These are phyloP conservation scores for Deilephila elpenor DNA, from an alignment of 2,888 invertebrate species.

Conservation along the genomic window DNA sequence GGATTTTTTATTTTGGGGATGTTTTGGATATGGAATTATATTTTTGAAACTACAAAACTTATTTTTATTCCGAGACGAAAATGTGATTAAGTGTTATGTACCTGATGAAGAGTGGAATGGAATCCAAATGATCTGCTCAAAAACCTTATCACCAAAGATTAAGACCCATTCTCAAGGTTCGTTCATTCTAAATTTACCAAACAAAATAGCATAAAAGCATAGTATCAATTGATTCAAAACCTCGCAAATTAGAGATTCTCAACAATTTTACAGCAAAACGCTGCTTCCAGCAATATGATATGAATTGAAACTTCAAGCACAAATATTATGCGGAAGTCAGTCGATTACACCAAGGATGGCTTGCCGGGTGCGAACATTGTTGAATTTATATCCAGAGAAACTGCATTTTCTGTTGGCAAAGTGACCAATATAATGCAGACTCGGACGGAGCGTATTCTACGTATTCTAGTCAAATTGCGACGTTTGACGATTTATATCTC, in stretches of 20 bases:
- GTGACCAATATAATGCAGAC: conserved; percentile 21
- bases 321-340: conserved; percentile 21
- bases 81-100: too few relatives aligned
- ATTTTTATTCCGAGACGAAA: too few relatives aligned
- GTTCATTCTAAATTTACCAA: too few relatives aligned
- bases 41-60: too few relatives aligned
- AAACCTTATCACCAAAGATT: too few relatives aligned
- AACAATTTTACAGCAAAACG: neutral
- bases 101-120: too few relatives aligned
- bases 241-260: neutral
- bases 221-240: too few relatives aligned
- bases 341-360: conserved; percentile 15
- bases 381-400: conserved; percentile 23
- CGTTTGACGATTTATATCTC: conserved; percentile 18
- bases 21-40: neutral
- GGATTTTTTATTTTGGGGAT: neutral
- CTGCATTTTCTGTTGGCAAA: conserved; percentile 25
- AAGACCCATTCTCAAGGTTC: too few relatives aligned
- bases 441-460: conserved; percentile 23
- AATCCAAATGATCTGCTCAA: too few relatives aligned
- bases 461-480: conserved; percentile 24
- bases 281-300: conserved; percentile 13
- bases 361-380: conserved; percentile 16
- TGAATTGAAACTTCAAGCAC: conserved; percentile 18
- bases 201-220: too few relatives aligned